Evolutionary conservation across 2,113 vertebrate genomes (phyloP).

Genomic region (Rallus limicola): DNA sequence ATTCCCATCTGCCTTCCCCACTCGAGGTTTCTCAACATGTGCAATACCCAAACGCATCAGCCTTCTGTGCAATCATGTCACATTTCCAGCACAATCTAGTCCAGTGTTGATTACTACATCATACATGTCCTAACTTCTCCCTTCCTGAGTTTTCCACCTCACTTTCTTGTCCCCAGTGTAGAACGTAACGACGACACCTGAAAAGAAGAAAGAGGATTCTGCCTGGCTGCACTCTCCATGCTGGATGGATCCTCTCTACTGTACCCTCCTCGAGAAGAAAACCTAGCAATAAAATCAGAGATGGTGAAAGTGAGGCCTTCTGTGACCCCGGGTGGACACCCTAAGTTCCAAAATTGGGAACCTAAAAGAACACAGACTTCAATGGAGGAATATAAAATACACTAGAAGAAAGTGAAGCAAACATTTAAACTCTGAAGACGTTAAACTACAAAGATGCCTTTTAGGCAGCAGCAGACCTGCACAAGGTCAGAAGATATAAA

Average conservation of each 20-base stretch:
- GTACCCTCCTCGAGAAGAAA: background rate
- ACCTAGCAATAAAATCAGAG: background rate
- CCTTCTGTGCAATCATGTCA: background rate
- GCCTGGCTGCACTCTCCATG: background rate
- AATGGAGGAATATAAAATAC: background rate
- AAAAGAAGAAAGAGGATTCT: background rate
- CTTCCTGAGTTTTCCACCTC: background rate
- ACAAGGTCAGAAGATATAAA: background rate
- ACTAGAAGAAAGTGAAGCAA: background rate
- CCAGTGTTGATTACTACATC: background rate
- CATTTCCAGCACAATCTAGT: background rate
- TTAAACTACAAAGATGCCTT: background rate
- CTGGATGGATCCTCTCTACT: background rate
- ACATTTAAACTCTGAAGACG: background rate
- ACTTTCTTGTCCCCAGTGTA: background rate
- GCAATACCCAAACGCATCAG: background rate
- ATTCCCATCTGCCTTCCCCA: background rate
- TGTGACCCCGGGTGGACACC: background rate
- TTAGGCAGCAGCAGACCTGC: background rate
- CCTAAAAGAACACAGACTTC: background rate
- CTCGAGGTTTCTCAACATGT: background rate
- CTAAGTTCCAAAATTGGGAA: background rate
- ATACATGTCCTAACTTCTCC: background rate
- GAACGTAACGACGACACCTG: background rate
- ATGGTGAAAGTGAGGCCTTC: background rate